A percentile compares a stretch with the other conserved stretches of the same genome.
Conservation (phyloP, 2,888 invertebrate genomes). For the Parascotia fuliginaria region DNA sequence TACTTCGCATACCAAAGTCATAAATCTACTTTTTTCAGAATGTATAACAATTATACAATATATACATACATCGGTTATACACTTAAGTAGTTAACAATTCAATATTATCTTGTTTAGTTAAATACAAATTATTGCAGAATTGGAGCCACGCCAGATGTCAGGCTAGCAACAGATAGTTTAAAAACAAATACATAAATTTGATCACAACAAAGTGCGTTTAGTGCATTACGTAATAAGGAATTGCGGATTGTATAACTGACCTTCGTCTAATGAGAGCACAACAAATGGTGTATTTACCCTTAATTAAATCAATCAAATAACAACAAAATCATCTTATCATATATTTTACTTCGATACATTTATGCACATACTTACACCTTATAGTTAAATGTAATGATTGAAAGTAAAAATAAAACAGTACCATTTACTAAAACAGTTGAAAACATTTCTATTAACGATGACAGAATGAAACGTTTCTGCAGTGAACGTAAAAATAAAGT, state of each 20-base stretch:
- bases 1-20: too few relatives aligned
- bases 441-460: constrained; percentile 13
- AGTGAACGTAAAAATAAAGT: constrained; percentile 13
- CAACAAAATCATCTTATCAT: too few relatives aligned
- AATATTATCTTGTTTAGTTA: constrained; percentile 46
- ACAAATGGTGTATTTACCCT: neutral
- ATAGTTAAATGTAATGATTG: constrained; percentile 8
- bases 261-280: neutral
- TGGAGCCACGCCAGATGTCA: constrained; percentile 60
- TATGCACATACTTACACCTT: neutral
- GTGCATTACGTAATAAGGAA: constrained; percentile 32
- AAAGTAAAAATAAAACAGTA: constrained; percentile 1
- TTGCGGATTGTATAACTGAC: constrained; percentile 21
- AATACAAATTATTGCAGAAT: constrained; percentile 57
- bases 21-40: too few relatives aligned
- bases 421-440: constrained; percentile 1
- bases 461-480: constrained; percentile 17
- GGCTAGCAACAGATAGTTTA: constrained; percentile 55
- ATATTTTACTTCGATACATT: too few relatives aligned
- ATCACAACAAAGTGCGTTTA: constrained; percentile 24
- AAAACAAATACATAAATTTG: constrained; percentile 51
- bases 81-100: constrained; percentile 19
- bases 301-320: too few relatives aligned
- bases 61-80: neutral
- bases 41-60: too few relatives aligned